phyloP scores from a whole-genome alignment of 2,113 vertebrate species.

The Carollia perspicillata region DNA sequence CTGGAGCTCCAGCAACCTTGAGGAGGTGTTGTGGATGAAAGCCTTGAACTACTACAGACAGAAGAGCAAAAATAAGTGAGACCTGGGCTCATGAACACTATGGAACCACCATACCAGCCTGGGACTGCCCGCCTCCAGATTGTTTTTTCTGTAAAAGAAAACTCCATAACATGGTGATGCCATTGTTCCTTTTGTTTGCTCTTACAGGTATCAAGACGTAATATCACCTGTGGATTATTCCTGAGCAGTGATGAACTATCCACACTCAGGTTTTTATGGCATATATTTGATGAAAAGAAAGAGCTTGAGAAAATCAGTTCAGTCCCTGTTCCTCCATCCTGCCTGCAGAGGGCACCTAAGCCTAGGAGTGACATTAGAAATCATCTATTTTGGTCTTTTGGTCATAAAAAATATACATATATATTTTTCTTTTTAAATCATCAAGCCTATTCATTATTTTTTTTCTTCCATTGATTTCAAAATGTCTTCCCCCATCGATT shows the following conservation, averaged over 20 bases:
- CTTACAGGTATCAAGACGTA: background rate
- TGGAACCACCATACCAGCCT: background rate
- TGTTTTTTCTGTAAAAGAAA: background rate
- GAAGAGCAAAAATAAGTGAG: background rate
- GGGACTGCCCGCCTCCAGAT: background rate
- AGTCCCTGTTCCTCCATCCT: background rate
- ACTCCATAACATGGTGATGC: background rate
- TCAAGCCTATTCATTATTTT: background rate
- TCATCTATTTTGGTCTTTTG: background rate
- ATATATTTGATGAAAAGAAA: background rate
- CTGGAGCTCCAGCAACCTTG: background rate
- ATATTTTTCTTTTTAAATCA: background rate
- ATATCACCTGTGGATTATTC: background rate
- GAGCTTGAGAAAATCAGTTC: background rate
- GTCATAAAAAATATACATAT: background rate
- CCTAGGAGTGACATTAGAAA: background rate
- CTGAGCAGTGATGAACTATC: background rate
- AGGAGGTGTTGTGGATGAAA: background rate
- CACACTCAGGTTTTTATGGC: background rate
- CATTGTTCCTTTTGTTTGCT: background rate
- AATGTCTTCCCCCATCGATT: background rate
- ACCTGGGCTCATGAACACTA: background rate
- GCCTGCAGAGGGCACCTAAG: background rate
- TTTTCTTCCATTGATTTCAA: background rate
- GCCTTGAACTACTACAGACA: background rate